Conservation (phyloP, 1,140 invertebrate genomes). For the Acromyrmex heyeri region DNA sequence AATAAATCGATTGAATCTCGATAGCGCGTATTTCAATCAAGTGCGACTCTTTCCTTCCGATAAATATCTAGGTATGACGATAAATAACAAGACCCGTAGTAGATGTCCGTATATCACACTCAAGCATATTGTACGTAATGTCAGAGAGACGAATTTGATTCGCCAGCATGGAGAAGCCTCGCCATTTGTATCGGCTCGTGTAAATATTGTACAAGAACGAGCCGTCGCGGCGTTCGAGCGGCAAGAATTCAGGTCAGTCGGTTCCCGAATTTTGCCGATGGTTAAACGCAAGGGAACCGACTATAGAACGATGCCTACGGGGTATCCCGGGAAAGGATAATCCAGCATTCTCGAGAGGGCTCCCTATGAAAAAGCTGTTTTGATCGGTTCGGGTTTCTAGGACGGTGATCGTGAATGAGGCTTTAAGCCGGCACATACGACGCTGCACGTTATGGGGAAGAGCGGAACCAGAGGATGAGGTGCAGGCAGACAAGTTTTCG, state of each 20-base stretch:
- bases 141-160: slow-evolving; percentile 66
- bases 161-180: slow-evolving; percentile 50
- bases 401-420: slow-evolving; percentile 82
- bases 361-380: slow-evolving; percentile 84
- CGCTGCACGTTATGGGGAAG: slow-evolving; percentile 20
- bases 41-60: slow-evolving; percentile 20
- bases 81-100: slow-evolving; percentile 59
- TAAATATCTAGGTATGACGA: slow-evolving; percentile 44
- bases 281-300: slow-evolving; percentile 66
- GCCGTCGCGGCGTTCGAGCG: slow-evolving; percentile 7
- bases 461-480: slow-evolving; percentile 36
- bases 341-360: slow-evolving; percentile 80
- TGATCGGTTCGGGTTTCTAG: slow-evolving; percentile 85
- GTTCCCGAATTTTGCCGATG: slow-evolving; percentile 76
- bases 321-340: slow-evolving; percentile 78
- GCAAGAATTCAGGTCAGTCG: slow-evolving; percentile 80
- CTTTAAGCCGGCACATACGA: slow-evolving; percentile 65
- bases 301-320: slow-evolving; percentile 16
- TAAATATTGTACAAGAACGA: slow-evolving; percentile 72
- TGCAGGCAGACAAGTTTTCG: slow-evolving; percentile 48
- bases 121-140: slow-evolving; percentile 47
- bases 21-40: slow-evolving; percentile 23
- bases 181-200: slow-evolving; percentile 72
- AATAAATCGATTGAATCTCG: slow-evolving; percentile 41
- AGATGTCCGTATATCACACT: slow-evolving; percentile 21